These are phyloP conservation scores for Tribolium freemani DNA, from an alignment of 2,888 invertebrate genomes.

Conservation along the genomic window DNA sequence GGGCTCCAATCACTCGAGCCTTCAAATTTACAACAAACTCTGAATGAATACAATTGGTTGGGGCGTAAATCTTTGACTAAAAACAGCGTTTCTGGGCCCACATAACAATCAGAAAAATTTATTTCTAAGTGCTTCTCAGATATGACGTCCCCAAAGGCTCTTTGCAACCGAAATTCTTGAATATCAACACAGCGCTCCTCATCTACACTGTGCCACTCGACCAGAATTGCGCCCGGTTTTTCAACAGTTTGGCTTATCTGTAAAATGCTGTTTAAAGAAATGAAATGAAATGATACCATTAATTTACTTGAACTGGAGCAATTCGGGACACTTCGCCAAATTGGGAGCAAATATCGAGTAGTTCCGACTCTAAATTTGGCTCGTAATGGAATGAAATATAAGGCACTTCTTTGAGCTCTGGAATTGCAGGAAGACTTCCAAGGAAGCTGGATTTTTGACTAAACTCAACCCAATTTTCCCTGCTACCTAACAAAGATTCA, in stretches of 20 bases:
- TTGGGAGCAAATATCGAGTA: constrained; percentile 54
- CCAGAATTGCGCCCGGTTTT: constrained; percentile 71
- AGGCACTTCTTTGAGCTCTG: constrained; percentile 71
- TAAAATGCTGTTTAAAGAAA: constrained; percentile 55
- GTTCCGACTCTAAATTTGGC: constrained; percentile 55
- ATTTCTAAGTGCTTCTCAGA: constrained; percentile 58
- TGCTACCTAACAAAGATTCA: constrained; percentile 52
- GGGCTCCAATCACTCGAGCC: constrained; percentile 68
- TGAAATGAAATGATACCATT: too few relatives aligned
- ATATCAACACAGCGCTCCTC: constrained; percentile 67
- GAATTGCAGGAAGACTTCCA: constrained; percentile 72
- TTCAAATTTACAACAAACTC: constrained; percentile 70
- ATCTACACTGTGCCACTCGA: constrained; percentile 70
- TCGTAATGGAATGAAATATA: constrained; percentile 70
- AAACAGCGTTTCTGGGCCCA: constrained; percentile 66
- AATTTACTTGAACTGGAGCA: constrained; percentile 65
- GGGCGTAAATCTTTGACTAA: constrained; percentile 69
- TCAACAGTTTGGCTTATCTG: constrained; percentile 69
- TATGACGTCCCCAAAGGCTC: constrained; percentile 65
- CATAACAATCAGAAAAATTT: constrained; percentile 67
- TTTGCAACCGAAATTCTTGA: constrained; percentile 68
- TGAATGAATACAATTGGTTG: constrained; percentile 69
- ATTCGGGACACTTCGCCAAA: constrained; percentile 61
- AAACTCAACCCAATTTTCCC: constrained; percentile 55
- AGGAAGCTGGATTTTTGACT: constrained; percentile 58